phyloP scores from a whole-genome alignment of 2,113 vertebrate genomes.

The Mus musculus region GRCm39 chr10:31397001-31397500 shows the following conservation, averaged over 20 bases:
- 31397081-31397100: too few species aligned
- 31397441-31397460: background rate
- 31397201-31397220: background rate
- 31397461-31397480: background rate
- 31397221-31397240: background rate
- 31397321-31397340: background rate
- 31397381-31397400: background rate
- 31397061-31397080: too few species aligned
- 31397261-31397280: background rate
- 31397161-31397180: too few species aligned
- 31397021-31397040: too few species aligned
- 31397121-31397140: too few species aligned
- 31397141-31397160: too few species aligned
- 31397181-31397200: background rate
- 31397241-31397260: background rate
- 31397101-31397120: too few species aligned
- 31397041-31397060: too few species aligned
- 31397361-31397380: background rate
- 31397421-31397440: background rate
- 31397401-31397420: background rate
- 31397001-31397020: too few species aligned
- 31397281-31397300: background rate
- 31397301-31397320: background rate
- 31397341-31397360: background rate
- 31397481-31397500: background rate